A percentile compares a stretch with the other conserved stretches of the same genome.
These are phyloP conservation scores for Bufo gargarizans DNA, from an alignment of 2,113 vertebrate species.

Conservation along the genomic window DNA sequence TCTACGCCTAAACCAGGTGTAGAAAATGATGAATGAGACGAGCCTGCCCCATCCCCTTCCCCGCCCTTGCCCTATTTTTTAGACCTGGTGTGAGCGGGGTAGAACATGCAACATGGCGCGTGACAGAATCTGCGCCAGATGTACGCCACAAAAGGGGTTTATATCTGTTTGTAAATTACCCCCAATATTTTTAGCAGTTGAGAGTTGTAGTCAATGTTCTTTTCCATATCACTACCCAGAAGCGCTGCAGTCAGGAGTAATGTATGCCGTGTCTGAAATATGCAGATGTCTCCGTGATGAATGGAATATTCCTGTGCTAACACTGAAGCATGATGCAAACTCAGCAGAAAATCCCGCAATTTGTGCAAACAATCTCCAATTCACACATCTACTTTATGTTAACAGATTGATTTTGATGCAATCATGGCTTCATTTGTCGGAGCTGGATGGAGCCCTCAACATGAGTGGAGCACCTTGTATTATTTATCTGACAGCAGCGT, in stretches of 20 bases:
- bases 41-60: too few species aligned
- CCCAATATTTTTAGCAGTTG: neutral
- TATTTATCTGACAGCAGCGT: neutral
- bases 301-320: conserved; percentile 20
- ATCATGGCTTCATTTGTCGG: neutral
- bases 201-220: neutral
- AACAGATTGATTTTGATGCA: conserved; percentile 22
- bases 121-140: too few species aligned
- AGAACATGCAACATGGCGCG: too few species aligned
- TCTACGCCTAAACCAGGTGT: too few species aligned
- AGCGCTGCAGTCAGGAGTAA: neutral
- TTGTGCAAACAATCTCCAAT: conserved; percentile 3
- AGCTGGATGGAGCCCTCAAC: neutral
- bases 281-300: conserved; percentile 15
- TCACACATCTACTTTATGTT: conserved; percentile 23
- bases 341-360: conserved; percentile 30
- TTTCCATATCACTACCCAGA: neutral
- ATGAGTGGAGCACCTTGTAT: neutral
- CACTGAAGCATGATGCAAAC: neutral
- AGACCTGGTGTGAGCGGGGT: too few species aligned
- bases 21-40: too few species aligned
- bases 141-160: too few species aligned
- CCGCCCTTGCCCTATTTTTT: too few species aligned
- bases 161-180: too few species aligned
- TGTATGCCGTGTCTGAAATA: conserved; percentile 12